A percentile compares a stretch with the other conserved stretches of the same genome.
Evolutionary conservation across 2,113 vertebrate genomes (phyloP).

Genomic region (Camelus dromedarius): DNA sequence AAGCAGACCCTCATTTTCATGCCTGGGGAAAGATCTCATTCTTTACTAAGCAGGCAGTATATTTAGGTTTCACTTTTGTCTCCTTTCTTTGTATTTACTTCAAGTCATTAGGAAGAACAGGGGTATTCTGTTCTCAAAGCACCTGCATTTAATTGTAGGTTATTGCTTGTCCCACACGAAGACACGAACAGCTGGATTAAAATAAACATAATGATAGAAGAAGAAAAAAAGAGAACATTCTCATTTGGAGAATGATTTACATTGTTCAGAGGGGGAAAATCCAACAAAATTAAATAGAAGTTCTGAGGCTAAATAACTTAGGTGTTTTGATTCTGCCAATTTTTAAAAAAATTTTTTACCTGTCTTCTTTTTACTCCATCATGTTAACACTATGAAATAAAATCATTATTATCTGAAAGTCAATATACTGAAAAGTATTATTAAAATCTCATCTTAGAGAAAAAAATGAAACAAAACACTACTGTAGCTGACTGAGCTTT

Average conservation of each 20-base stretch:
- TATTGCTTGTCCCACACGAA: slow-evolving; percentile 81
- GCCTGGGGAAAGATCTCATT: slow-evolving; percentile 61
- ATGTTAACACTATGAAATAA: slow-evolving; percentile 71
- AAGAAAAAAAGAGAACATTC: slow-evolving; percentile 29
- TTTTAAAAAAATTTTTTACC: slow-evolving; percentile 5
- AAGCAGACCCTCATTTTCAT: slow-evolving; percentile 60
- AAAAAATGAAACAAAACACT: slow-evolving; percentile 30
- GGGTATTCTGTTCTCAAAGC: neutral
- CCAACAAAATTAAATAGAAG: slow-evolving; percentile 59
- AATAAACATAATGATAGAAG: slow-evolving; percentile 74
- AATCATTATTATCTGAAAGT: slow-evolving; percentile 67
- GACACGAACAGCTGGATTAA: slow-evolving; percentile 80
- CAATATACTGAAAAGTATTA: slow-evolving; percentile 59
- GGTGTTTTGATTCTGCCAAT: neutral
- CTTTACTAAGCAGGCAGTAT: slow-evolving; percentile 72
- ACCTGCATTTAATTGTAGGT: slow-evolving; percentile 76
- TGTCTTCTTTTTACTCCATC: slow-evolving; percentile 40
- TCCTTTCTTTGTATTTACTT: neutral
- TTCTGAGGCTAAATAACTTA: slow-evolving; percentile 55
- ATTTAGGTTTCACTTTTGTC: neutral
- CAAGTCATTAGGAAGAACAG: neutral
- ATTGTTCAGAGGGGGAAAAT: slow-evolving; percentile 44
- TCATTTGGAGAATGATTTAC: slow-evolving; percentile 68
- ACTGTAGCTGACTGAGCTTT: slow-evolving; percentile 37
- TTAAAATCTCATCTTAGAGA: slow-evolving; percentile 74